phyloP scores from a whole-genome alignment of 2,797 vertebrate genomes.

The Psittacula echo region DNA sequence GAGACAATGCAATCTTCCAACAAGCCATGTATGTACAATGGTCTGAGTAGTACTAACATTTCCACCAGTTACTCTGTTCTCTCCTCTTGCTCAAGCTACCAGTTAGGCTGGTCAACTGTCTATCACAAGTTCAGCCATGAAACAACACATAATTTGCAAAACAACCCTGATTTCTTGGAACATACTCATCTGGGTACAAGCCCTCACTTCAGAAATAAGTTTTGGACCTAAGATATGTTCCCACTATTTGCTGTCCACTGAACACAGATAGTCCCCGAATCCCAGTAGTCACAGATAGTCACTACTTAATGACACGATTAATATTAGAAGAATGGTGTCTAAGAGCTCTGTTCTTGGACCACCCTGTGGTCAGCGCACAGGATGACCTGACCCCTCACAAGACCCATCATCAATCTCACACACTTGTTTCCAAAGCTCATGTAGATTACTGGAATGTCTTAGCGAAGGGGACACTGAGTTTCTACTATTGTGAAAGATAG shows the following conservation, averaged over 20 bases:
- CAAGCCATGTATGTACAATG: accelerated
- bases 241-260: neutral
- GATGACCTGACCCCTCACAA: neutral
- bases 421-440: neutral
- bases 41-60: neutral
- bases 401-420: neutral
- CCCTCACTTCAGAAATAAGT: neutral
- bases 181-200: neutral
- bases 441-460: neutral
- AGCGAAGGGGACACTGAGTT: neutral
- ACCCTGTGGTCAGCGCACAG: neutral
- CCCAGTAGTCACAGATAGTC: neutral
- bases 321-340: neutral
- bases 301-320: neutral
- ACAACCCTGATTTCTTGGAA: neutral
- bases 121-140: neutral
- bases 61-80: neutral
- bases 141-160: neutral
- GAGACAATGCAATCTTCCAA: neutral
- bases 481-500: neutral
- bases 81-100: neutral
- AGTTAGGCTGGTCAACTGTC: neutral
- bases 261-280: neutral
- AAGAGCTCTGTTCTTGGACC: neutral
- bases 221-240: neutral